Base-by-base conservation (phyloP, 1,140 invertebrate genomes). In the Drosophila tropicalis region DNA sequence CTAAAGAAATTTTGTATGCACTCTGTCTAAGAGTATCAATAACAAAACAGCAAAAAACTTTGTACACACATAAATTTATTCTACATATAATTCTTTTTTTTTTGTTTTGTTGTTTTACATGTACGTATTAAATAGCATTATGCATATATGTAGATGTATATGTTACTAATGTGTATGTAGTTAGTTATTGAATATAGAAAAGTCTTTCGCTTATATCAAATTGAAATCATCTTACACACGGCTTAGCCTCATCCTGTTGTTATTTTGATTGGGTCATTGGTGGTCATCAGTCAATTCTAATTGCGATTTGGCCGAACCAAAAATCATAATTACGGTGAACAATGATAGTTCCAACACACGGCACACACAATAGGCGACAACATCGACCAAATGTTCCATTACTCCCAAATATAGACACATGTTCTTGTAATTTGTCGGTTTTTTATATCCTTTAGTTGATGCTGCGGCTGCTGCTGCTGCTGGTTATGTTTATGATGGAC, bases 381-480 rank as follows among this genome's bases (percentile, higher is more conserved):
- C 66, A 63, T 90, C 86, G 60, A 90, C 70, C 56, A 90, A 70
- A 70, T 90, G 69, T 54, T 85, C 86, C 39, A 70, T 74, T 22
- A 86, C 86, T 39, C 86, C 86, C 79, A 90, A 81, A 67, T 90
- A 90, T 41, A 90, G 67, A 70, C 86, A 90, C 82, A 90, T 76
- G 10, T 39, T 12, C 36, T 39, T 13, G 36, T 39, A 12, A 4
- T 13, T 39, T 12, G 32, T 29, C 5, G 62, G 40, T 15, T 13
- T 39, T 39, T 58, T 5, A 4, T 25, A 19, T 44, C 15, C 61
- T 61, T 17, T 40, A 5, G 19, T 3, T 39, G 5, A 5, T 29
- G 4, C 39, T n/a, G 34, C 4, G 10, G n/a, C 9, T 58, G 51
- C 60, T 63, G 29, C 54, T 56, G 54, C 22, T 25, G 22, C 22